Base-by-base conservation (phyloP, 1,140 invertebrate genomes). In the Formica selysi region DNA sequence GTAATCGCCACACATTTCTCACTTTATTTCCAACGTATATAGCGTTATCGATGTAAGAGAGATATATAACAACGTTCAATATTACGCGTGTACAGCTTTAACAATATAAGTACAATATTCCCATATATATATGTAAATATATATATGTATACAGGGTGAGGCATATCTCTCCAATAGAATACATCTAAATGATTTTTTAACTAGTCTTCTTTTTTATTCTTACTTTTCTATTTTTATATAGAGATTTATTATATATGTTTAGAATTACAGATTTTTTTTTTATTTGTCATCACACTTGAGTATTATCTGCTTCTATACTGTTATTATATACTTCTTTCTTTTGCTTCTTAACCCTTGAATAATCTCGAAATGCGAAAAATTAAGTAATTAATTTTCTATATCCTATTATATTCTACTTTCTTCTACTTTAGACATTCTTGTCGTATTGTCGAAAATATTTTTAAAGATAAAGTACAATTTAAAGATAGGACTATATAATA, bases 21-120 rank as follows among this genome's bases (percentile, higher is more conserved):
- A 73, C 13, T 81, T 83, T 83, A 83, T 83, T 83, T 73, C 67
- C 38, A 74, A 19, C 29, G 54, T 83, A 80, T 57, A 41, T 87
- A 83, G 87, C 76, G 70, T 81, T 87, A 89, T 64, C 57, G 68
- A 83, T 89, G 88, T 90, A 90, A 86, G 88, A 86, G 62, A 80
- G 62, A 80, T 89, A 68, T 89, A 85, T 86, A 90, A 90, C 86
- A 90, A 88, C 61, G 59, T 90, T 90, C 41, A 81, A 22, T 74
- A 54, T 81, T 87, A 51, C 4, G 79, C 4, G 79, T 81, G 57
- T 78, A 90, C 62, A 90, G 32, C 57, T 86, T 90, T 62, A 90
- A 87, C 68, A 90, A 73, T 87, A 87, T 90, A 76, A 90, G 84
- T 90, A 90, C 73, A 89, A 76, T 88, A 86, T 11, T 29, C 26